Conservation (phyloP, 2,113 vertebrate genomes). For the Corythaeola cristata region DNA sequence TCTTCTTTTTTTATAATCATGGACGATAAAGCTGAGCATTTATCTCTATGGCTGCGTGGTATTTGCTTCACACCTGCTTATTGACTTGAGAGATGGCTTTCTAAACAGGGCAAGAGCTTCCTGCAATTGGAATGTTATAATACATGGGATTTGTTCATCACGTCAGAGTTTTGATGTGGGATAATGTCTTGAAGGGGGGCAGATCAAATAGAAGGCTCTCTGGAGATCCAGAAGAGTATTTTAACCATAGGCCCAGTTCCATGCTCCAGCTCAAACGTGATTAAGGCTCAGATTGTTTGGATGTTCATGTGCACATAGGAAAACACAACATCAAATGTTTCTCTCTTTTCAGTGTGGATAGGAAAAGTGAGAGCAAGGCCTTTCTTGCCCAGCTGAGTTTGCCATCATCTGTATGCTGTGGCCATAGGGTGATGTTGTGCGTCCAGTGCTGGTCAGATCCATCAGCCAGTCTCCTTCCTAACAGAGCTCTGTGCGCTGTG, state of each 20-base stretch:
- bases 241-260: neutral
- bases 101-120: conserved; percentile 20
- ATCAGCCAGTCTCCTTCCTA: neutral
- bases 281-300: neutral
- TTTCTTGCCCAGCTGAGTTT: neutral
- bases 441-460: neutral
- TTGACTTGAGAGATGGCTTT: neutral
- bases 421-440: neutral
- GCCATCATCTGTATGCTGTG: neutral
- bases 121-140: neutral
- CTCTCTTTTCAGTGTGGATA: neutral
- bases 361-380: neutral
- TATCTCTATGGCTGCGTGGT: neutral
- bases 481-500: neutral
- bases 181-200: neutral
- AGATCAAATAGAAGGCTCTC: neutral
- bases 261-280: neutral
- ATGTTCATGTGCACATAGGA: neutral
- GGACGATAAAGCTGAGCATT: conserved; percentile 39
- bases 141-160: neutral
- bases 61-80: neutral
- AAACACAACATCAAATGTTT: neutral
- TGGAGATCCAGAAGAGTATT: neutral
- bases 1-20: neutral
- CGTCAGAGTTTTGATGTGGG: neutral